phyloP scores from a whole-genome alignment of 2,888 invertebrate genomes.

The Perdita meconis region DNA sequence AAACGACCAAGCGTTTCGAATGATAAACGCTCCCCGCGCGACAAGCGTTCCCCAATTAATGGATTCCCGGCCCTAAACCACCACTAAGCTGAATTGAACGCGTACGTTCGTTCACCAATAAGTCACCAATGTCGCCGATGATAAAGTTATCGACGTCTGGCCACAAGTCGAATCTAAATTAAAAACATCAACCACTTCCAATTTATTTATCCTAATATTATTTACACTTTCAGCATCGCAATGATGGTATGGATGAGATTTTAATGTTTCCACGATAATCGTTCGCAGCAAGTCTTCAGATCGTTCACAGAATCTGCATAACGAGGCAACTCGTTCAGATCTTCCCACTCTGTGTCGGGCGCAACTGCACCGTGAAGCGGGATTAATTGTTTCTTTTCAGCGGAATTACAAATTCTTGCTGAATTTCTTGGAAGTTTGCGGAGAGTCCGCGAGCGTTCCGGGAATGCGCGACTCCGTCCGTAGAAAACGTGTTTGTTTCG shows the following conservation, averaged over 20 bases:
- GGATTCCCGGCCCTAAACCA: slow-evolving; percentile 79
- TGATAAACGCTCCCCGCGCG: slow-evolving; percentile 73
- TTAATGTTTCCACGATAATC: background rate
- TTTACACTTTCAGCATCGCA: too few species aligned
- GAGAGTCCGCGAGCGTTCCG: slow-evolving; percentile 12
- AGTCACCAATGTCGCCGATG: background rate
- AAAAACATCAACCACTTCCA: background rate
- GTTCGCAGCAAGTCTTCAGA: background rate
- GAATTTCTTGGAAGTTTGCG: slow-evolving; percentile 35
- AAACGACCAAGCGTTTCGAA: slow-evolving; percentile 76
- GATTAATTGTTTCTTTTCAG: slow-evolving; percentile 41
- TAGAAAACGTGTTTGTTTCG: slow-evolving; percentile 16
- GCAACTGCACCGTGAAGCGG: slow-evolving; percentile 9
- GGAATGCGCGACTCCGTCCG: slow-evolving; percentile 8
- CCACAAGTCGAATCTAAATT: background rate
- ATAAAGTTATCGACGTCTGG: background rate
- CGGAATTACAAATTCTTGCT: slow-evolving; percentile 36
- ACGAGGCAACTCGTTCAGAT: slow-evolving; percentile 3
- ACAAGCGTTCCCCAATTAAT: slow-evolving; percentile 82
- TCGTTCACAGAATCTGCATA: background rate
- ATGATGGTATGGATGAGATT: too few species aligned
- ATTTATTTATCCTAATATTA: too few species aligned
- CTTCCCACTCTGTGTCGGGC: slow-evolving; percentile 4
- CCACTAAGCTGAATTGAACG: background rate
- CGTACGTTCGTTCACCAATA: background rate